Evolutionary conservation across 1,140 invertebrate species (phyloP).

Genomic region (Heliconius eleuchia): DNA sequence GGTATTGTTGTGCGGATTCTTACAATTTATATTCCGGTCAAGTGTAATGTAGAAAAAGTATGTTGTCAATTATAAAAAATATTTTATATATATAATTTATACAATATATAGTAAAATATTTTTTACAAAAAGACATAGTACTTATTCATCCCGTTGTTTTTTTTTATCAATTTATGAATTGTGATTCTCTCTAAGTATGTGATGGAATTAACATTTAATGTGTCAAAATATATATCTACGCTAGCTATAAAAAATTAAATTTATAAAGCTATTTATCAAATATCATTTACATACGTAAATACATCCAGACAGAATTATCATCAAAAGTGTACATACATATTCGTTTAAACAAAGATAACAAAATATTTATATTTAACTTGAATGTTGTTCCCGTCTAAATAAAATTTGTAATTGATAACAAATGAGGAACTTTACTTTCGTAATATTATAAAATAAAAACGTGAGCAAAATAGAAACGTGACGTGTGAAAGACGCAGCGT

Average conservation of each 20-base stretch:
- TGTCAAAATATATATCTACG: neutral
- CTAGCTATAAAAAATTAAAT: no score
- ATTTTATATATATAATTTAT: no score
- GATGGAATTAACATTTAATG: no score
- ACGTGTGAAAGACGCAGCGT: no score
- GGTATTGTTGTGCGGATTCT: neutral
- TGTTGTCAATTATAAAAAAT: neutral
- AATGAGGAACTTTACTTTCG: neutral
- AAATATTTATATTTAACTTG: neutral
- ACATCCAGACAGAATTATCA: neutral
- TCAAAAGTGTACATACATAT: neutral
- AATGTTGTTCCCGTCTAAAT: neutral
- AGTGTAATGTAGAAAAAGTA: neutral
- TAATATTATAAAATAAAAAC: no score
- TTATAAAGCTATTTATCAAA: neutral
- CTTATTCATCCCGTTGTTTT: no score
- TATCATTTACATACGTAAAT: neutral
- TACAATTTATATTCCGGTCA: neutral
- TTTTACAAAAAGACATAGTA: no score
- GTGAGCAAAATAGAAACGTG: no score
- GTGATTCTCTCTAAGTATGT: no score
- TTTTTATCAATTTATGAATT: no score
- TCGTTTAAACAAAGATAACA: neutral
- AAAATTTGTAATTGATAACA: neutral
- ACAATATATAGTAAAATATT: no score